Evolutionary conservation across 2,888 invertebrate species (phyloP).

Genomic region (Acrobasis suavella): DNA sequence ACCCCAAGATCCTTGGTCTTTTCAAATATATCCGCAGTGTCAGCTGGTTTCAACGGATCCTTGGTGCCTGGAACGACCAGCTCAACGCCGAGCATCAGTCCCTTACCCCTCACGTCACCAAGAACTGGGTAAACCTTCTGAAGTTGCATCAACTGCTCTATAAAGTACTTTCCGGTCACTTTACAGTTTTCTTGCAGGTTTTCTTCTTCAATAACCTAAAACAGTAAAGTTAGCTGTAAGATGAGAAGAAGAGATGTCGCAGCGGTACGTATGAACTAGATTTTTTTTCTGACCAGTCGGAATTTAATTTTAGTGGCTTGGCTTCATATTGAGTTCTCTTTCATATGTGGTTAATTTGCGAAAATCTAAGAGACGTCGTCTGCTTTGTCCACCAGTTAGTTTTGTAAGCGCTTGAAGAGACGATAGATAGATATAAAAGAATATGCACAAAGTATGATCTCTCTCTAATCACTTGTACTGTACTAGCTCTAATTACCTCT

Average conservation of each 20-base stretch:
- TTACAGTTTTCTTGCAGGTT: slow-evolving; percentile 89
- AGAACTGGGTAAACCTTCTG: slow-evolving; percentile 86
- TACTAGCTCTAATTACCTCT: slow-evolving; percentile 85
- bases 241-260: too few relatives aligned
- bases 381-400: too few relatives aligned
- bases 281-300: too few relatives aligned
- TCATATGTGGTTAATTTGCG: too few relatives aligned
- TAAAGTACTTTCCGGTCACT: slow-evolving; percentile 90
- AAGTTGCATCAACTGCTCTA: slow-evolving; percentile 88
- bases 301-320: too few relatives aligned
- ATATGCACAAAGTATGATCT: too few relatives aligned
- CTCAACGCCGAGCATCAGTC: slow-evolving; percentile 97
- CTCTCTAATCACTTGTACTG: too few relatives aligned
- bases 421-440: too few relatives aligned
- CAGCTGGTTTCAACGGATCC: slow-evolving; percentile 83
- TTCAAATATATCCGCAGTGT: slow-evolving; percentile 90
- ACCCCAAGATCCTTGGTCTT: slow-evolving; percentile 92
- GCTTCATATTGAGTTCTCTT: too few relatives aligned
- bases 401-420: too few relatives aligned
- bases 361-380: too few relatives aligned
- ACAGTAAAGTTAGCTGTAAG: not conserved
- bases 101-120: slow-evolving; percentile 98
- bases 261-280: too few relatives aligned
- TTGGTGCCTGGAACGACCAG: slow-evolving; percentile 87
- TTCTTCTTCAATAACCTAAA: slow-evolving; percentile 93